Conservation (phyloP, 2,888 invertebrate species). For the Callyntrura guangdongensis region DNA sequence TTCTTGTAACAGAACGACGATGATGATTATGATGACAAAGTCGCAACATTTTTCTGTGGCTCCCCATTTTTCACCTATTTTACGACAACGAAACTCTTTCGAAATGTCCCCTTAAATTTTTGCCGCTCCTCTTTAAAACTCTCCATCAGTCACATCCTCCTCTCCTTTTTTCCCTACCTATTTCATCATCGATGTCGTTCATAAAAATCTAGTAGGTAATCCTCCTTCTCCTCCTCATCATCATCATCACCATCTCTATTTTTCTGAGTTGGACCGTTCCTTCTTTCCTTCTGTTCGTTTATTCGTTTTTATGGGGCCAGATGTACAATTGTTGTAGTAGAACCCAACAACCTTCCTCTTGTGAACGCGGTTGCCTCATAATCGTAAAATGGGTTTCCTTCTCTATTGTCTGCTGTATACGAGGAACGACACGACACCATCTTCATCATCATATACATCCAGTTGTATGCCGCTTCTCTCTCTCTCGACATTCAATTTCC, state of each 20-base stretch:
- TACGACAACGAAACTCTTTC: not conserved
- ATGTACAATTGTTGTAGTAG: not conserved
- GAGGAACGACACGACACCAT: no score
- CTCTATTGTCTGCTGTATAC: no score
- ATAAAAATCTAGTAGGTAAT: no score
- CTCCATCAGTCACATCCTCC: no score
- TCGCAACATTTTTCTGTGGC: no score
- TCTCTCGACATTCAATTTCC: not conserved
- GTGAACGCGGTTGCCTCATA: not conserved
- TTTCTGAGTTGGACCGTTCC: no score
- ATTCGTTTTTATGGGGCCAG: constrained; percentile 3
- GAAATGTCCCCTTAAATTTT: not conserved
- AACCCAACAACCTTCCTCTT: not conserved
- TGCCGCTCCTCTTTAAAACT: not conserved
- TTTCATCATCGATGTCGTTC: not conserved
- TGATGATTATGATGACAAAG: no score
- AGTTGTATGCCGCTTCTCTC: constrained; percentile 5
- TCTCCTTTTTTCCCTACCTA: not conserved
- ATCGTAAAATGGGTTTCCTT: not conserved
- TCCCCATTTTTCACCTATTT: not conserved
- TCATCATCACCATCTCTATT: no score
- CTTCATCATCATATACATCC: constrained; percentile 18
- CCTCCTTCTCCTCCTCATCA: no score
- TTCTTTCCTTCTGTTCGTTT: no score
- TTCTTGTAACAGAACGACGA: no score